phyloP scores from a whole-genome alignment of 2,888 invertebrate genomes.

The Coelinius sp. region DNA sequence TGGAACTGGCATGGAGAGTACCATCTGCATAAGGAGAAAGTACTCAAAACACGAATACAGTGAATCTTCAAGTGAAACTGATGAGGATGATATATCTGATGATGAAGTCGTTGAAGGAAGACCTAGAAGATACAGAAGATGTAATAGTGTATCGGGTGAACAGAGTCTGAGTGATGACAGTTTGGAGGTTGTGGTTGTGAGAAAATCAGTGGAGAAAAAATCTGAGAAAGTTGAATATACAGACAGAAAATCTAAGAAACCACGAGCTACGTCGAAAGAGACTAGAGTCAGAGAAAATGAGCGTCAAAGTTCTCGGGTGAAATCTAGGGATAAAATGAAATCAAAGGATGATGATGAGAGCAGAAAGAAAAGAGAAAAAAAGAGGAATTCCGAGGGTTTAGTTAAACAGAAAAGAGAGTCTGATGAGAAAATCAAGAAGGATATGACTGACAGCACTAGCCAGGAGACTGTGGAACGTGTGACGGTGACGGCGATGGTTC shows the following conservation, averaged over 20 bases:
- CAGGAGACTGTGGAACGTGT: constrained; percentile 65
- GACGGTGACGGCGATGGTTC: constrained; percentile 64
- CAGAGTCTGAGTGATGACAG: constrained; percentile 65
- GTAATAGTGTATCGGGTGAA: constrained; percentile 55
- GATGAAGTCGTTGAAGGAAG: constrained; percentile 20
- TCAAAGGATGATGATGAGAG: constrained; percentile 38
- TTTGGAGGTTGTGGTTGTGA: constrained; percentile 69
- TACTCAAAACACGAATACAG: constrained; percentile 70
- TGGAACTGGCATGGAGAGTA: constrained; percentile 49
- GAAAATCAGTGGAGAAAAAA: constrained; percentile 81
- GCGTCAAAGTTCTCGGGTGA: constrained; percentile 48
- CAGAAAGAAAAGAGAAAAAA: constrained; percentile 60
- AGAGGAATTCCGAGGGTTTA: constrained; percentile 29
- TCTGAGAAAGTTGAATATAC: constrained; percentile 59
- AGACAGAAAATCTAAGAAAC: constrained; percentile 57
- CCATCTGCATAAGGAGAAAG: constrained; percentile 54
- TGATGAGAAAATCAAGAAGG: constrained; percentile 47
- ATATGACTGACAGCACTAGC: constrained; percentile 64
- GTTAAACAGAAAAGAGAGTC: constrained; percentile 64
- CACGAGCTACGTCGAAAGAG: constrained; percentile 55
- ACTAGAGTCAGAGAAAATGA: constrained; percentile 52
- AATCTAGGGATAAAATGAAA: constrained; percentile 50
- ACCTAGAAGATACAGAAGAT: constrained; percentile 34
- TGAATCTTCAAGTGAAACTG: constrained; percentile 71
- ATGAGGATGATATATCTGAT: constrained; percentile 38